Evolutionary conservation across 2,797 vertebrate species (phyloP), one percentile per base, ranked within the genome.

Genomic region (Crypturellus tataupa): DNA sequence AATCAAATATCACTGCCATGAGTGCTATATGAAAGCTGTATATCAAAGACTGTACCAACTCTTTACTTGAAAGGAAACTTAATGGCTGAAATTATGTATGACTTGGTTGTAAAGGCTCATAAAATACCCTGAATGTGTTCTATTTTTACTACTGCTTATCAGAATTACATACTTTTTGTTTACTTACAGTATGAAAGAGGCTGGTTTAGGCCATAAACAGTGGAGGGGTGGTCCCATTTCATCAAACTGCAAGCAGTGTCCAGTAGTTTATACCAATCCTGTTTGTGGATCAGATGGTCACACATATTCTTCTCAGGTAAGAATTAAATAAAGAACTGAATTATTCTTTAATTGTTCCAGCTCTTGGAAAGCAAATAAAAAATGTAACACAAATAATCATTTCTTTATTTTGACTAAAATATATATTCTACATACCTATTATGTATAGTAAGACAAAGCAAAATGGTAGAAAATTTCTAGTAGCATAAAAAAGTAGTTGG

Each of bases 271-370:
- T 94, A 98, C 98, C 70, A 97, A 97, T 86, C 98, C 98, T 3
- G 98, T 99, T 44, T 99, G 99, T 97, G 99, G 99, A 93, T 99
- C 98, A 47, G 99, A 99, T 71, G 98, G 99, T 42, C 99, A 99
- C 94, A 98, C 98, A 76, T 99, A 99, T 94, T 99, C 99, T 87
- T 98, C 98, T 93, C 98, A 99, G 99, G 99, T 99, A 97, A 98
- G 95, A 81, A 80, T 31, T 60, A 33, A 62, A 78, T 47, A 37
- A 60, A 81, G 73, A 77, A 59, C 51, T 93, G 63, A 77, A 62
- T 73, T 85, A 67, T 79, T 90, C 37, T 92, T 44, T 85, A 53
- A 67, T 44, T 85, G 5, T 95, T 85, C 19, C 46, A 83, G 20
- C 55, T 90, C 42, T 75, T 80, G 65, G 49, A 75, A 85, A 58